Conservation (phyloP, 1,140 invertebrate species). For the Maconellicoccus hirsutus region DNA sequence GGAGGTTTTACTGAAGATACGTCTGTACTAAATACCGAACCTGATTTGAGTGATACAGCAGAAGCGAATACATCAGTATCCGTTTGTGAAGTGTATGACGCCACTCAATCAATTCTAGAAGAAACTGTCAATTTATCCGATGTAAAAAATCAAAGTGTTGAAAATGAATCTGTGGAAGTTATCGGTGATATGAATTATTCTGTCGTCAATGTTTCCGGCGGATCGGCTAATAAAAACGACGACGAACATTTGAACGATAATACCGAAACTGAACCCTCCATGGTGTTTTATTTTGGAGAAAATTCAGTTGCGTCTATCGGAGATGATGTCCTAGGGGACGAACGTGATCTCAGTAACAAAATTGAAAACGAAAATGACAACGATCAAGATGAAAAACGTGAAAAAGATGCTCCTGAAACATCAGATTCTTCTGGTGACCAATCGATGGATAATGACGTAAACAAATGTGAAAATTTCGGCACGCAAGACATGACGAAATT, state of each 20-base stretch:
- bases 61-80: neutral
- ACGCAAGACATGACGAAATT: neutral
- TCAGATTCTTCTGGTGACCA: neutral
- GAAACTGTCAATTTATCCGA: neutral
- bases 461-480: neutral
- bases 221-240: neutral
- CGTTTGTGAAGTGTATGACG: neutral
- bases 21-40: neutral
- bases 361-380: neutral
- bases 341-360: neutral
- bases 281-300: conserved; percentile 17
- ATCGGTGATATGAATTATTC: neutral
- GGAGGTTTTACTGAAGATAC: neutral
- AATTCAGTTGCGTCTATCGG: conserved; percentile 3
- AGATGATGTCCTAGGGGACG: neutral
- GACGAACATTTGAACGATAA: neutral
- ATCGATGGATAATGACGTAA: neutral
- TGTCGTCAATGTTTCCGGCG: neutral
- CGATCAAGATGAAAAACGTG: neutral
- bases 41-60: neutral
- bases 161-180: neutral
- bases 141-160: neutral
- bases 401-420: neutral
- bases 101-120: neutral
- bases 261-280: neutral